Evolutionary conservation across 2,113 vertebrate species (phyloP), one percentile per base, ranked within the genome.

Genomic region (Triplophysa siluroides): DNA sequence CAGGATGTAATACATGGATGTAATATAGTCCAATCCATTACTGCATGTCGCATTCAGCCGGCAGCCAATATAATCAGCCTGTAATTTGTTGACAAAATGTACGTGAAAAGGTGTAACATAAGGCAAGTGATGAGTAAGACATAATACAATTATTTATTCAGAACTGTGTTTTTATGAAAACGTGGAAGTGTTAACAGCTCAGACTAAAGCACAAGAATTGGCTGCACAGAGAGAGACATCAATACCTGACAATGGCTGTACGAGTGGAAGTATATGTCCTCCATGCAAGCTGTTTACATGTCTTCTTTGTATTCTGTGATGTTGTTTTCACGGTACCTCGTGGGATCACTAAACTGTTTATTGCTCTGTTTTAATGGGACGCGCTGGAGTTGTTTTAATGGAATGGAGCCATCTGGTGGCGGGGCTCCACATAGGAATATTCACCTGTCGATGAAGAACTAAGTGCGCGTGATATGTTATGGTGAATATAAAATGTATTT

Each of bases 331-430:
- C 16, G 60, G 47, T 29, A 23, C 58, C 43, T 38, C 19, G 33
- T 19, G 21, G 73, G 56, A 47, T 26, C 63, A 62, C 58, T 75
- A 38, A 47, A 62, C 21, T 75, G 73, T 45, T 63, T 50, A 76
- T 21, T 1, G 58, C 74, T 33, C 14, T 1, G 12, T 65, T 52
- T 65, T 65, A 29, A 65, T 63, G 62, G 29, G n/a, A n/a, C 21
- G 21, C 23, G 8, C 29, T 2, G 50, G 12, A 61, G 19, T 9
- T 52, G 45, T 77, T 50, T 0, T 54, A 45, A 18, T 65, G 26
- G 43, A 43, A 77, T 45, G 62, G 11, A 50, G 74, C 74, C 74
- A 77, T 77, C 74, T 77, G 62, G 61, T 65, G 74, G 74, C 19
- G 24, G 21, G 45, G 74, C 10, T 38, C 60, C n/a, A 65, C 62